Base-by-base conservation (phyloP, 1,140 invertebrate genomes). In the Drosophila pachea region DNA sequence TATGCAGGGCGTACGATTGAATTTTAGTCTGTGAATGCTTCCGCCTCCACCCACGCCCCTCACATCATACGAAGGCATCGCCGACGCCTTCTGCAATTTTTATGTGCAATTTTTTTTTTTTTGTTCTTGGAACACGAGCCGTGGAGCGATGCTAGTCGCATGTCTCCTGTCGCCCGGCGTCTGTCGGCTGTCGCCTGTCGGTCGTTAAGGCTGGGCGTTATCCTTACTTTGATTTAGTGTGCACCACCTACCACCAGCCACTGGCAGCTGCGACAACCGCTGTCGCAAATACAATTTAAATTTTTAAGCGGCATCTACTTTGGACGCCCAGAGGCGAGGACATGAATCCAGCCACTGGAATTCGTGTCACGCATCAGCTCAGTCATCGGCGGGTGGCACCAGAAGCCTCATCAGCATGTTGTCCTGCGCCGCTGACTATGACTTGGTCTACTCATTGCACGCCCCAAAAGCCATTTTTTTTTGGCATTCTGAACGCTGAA, bases 291-390 rank as follows among this genome's bases (percentile, higher is more conserved):
- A 86, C 81, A 86, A 86, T 86, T 86, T 86, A 86, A 86, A 86
- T 86, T 86, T 86, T 86, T 86, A 86, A 86, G 81, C 82, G 81
- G 78, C 70, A 76, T 76, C 79, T 83, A 83, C 79, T 83, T 83
- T 83, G 79, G 64, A 31, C 59, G 49, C 35, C 56, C 69, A 22
- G 22, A 31, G 12, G 14, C 53, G 4, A 29, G 42, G 9, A 48
- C n/a, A 56, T 11, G 7, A 35, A 14, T 14, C 40, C 40, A 7
- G 40, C 40, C 42, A 52, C 56, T 73, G 69, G 60, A 68, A 77
- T 86, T 84, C 81, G 81, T 76, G 81, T 86, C 82, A 84, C 81
- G 81, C 76, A 86, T 61, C 59, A 65, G 36, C 56, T 35, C 29
- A 14, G 61, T 43, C 68, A 72, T 65, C 78, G 65, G 74, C 81